phyloP scores from a whole-genome alignment of 1,140 invertebrate genomes.

The Agraylea sexmaculata region DNA sequence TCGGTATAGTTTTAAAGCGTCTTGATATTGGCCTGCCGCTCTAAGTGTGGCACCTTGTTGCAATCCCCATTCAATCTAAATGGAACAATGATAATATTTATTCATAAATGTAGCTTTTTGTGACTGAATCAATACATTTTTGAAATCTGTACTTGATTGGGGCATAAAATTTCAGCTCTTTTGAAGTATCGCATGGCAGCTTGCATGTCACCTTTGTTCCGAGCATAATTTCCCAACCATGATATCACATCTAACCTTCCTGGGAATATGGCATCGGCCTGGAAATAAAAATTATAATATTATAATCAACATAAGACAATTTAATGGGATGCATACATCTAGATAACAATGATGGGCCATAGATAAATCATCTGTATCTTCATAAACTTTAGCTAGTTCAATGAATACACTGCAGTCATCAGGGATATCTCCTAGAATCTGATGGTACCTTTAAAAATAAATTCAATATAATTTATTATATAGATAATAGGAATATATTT shows the following conservation, averaged over 20 bases:
- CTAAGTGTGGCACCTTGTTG: slow-evolving; percentile 34
- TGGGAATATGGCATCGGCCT: slow-evolving; percentile 38
- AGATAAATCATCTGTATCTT: slow-evolving; percentile 30
- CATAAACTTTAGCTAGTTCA: slow-evolving; percentile 31
- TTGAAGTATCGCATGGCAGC: slow-evolving; percentile 31
- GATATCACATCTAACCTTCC: slow-evolving; percentile 28
- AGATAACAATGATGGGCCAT: slow-evolving; percentile 37
- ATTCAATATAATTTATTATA: background rate
- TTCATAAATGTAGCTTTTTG: slow-evolving; percentile 1
- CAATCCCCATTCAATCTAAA: slow-evolving; percentile 35
- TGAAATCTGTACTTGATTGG: slow-evolving; percentile 26
- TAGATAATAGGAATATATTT: background rate
- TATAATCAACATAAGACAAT: too few species aligned
- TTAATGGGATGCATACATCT: slow-evolving; percentile 31
- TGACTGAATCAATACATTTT: background rate
- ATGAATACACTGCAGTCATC: slow-evolving; percentile 31
- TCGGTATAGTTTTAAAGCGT: slow-evolving; percentile 33
- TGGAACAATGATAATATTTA: background rate
- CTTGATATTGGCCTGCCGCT: slow-evolving; percentile 34
- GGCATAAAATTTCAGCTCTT: slow-evolving; percentile 32
- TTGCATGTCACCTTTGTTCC: slow-evolving; percentile 22
- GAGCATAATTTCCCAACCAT: slow-evolving; percentile 32
- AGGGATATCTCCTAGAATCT: slow-evolving; percentile 16
- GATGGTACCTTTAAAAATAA: slow-evolving; percentile 17
- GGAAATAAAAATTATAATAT: slow-evolving; percentile 1